Evolutionary conservation across 1,140 invertebrate genomes (phyloP).

Genomic region (Scaptomyza montana): DNA sequence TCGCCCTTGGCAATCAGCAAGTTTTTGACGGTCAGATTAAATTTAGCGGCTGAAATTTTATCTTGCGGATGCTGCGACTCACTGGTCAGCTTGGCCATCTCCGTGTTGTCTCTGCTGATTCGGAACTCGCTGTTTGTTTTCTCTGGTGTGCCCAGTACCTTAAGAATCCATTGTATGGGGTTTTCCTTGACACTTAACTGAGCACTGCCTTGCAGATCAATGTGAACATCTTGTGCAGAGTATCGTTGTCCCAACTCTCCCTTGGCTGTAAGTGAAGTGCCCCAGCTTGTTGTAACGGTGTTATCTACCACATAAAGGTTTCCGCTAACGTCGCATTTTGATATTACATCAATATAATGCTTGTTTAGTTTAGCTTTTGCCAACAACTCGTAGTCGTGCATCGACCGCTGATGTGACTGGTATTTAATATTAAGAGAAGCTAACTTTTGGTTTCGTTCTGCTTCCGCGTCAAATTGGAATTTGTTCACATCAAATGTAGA

Average conservation of each 20-base stretch:
- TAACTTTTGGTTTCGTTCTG: conserved; percentile 49
- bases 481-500: conserved; percentile 49
- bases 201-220: conserved; percentile 63
- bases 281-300: conserved; percentile 65
- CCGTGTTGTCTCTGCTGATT: conserved; percentile 48
- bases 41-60: conserved; percentile 83
- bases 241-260: conserved; percentile 71
- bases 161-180: conserved; percentile 60
- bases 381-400: conserved; percentile 77
- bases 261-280: conserved; percentile 58
- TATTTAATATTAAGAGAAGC: conserved; percentile 60
- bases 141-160: conserved; percentile 67
- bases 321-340: conserved; percentile 57
- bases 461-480: conserved; percentile 50
- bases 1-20: conserved; percentile 85
- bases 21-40: conserved; percentile 85
- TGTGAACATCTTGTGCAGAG: conserved; percentile 57
- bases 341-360: conserved; percentile 59
- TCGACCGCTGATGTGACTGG: conserved; percentile 55
- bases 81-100: conserved; percentile 54
- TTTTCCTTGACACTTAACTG: conserved; percentile 66
- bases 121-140: conserved; percentile 65
- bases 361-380: conserved; percentile 66
- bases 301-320: conserved; percentile 66
- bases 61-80: conserved; percentile 73